These are phyloP conservation scores for Melanotaenia boesemani DNA, from an alignment of 2,797 vertebrate genomes.

Conservation along the genomic window DNA sequence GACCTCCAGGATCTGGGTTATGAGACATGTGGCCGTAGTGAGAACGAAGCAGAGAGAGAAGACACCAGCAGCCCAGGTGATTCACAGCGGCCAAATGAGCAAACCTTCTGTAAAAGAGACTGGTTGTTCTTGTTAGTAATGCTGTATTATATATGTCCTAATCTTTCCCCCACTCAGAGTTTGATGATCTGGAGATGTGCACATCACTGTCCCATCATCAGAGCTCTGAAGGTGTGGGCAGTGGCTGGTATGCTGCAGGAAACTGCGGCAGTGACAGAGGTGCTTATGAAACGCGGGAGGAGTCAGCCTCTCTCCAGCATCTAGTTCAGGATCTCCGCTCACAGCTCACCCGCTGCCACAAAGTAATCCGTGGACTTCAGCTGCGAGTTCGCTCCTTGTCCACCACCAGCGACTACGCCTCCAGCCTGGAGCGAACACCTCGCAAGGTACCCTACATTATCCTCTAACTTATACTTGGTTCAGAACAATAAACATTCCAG, in stretches of 20 bases:
- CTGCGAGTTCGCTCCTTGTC: conserved; percentile 89
- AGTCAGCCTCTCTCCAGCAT: conserved; percentile 76
- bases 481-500: not conserved
- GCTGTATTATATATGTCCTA: not conserved
- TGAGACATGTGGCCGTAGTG: conserved; percentile 95
- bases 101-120: not conserved
- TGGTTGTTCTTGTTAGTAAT: not conserved
- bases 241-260: conserved; percentile 59
- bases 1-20: conserved; percentile 98
- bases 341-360: conserved; percentile 90
- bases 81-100: not conserved
- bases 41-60: conserved; percentile 94
- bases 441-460: conserved; percentile 75
- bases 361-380: conserved; percentile 91
- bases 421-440: conserved; percentile 87
- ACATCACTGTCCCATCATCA: conserved; percentile 73
- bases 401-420: conserved; percentile 90
- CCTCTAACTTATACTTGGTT: not conserved
- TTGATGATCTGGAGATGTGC: conserved; percentile 89
- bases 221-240: conserved; percentile 57
- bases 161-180: conserved; percentile 82
- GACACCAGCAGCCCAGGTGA: conserved; percentile 95
- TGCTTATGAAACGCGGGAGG: conserved; percentile 51
- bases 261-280: conserved; percentile 39
- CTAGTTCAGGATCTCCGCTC: conserved; percentile 89